A percentile compares a stretch with the other conserved stretches of the same genome.
Evolutionary conservation across 2,113 vertebrate genomes (phyloP).

Genomic region (Micromys minutus): DNA sequence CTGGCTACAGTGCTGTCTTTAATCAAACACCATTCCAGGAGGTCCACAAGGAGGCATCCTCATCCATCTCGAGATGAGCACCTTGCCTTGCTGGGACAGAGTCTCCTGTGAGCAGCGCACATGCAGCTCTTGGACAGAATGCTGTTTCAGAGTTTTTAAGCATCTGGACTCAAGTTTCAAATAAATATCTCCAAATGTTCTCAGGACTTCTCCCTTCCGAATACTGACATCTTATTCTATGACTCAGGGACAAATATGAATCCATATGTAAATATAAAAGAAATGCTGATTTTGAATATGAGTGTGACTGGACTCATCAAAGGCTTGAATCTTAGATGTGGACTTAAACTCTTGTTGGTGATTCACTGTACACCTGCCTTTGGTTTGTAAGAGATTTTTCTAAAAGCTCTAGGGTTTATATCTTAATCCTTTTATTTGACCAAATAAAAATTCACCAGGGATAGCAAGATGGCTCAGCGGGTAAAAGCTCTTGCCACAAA

Average conservation of each 20-base stretch:
- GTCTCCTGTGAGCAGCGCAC: not conserved
- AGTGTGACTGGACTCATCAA: not conserved
- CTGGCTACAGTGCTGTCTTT: not conserved
- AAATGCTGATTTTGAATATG: not conserved
- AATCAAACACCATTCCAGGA: not conserved
- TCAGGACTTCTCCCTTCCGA: not conserved
- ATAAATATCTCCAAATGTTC: not conserved
- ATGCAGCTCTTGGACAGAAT: not conserved
- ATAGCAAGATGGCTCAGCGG: not conserved
- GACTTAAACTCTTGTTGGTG: not conserved
- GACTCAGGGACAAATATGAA: not conserved
- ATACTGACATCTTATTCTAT: conserved; percentile 15
- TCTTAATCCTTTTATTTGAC: not conserved
- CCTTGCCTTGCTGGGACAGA: not conserved
- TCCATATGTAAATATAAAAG: not conserved
- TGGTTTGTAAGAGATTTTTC: conserved; percentile 21
- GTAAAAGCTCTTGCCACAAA: not conserved
- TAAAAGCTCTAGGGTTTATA: not conserved
- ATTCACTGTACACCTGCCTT: not conserved
- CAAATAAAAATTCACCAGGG: not conserved
- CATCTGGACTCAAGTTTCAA: conserved; percentile 18
- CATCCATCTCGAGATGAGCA: not conserved
- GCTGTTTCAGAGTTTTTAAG: not conserved
- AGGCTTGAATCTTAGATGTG: not conserved
- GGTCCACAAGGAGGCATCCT: not conserved